Base-by-base conservation (phyloP, 2,113 vertebrate genomes). In the Rana temporaria region DNA sequence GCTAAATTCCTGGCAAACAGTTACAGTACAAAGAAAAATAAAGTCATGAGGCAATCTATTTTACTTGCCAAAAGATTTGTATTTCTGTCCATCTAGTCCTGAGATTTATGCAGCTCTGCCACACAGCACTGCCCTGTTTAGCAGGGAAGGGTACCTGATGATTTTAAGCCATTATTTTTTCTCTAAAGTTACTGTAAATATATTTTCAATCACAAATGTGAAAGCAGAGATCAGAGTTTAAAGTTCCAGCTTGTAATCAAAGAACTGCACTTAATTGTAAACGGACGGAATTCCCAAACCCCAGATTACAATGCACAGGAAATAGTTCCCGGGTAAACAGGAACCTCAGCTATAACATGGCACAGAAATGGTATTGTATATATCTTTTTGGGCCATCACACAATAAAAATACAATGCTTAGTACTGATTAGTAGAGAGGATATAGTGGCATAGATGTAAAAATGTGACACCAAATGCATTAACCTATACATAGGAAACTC, bases 291-390 rank as follows among this genome's bases (percentile, higher is more conserved):
- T 59, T 34, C 3, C 34, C 19, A 22, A 72, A 7, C 2, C n/a
- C 42, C 2, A 48, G 66, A 34, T 69, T 22, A 70, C 68, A 70
- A 53, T 53, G 48, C 18, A 70, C 69, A 71, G 69, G 69, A 71
- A 71, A 71, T 56, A 56, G 52, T 48, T 71, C 22, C 3, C 16
- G 3, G 68, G 52, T 20, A 65, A 78, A 78, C 75, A 78, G 75
- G 62, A 78, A 78, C 75, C 60, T 63, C 12, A 11, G 12, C 38
- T 30, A 65, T 24, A 42, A 77, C 48, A 30, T 38, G 71, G 17
- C 30, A 59, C 18, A 59, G 19, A 34, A n/a, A 53, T 55, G 11
- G 42, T 17, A 32, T 52, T 57, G 22, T 19, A 74, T n/a, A n/a
- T 74, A 60, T 32, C 67, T 52, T 48, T 56, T 56, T 56, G 52